Base-by-base conservation (phyloP, 1,140 invertebrate genomes). In the Thaumatotibia leucotreta region DNA sequence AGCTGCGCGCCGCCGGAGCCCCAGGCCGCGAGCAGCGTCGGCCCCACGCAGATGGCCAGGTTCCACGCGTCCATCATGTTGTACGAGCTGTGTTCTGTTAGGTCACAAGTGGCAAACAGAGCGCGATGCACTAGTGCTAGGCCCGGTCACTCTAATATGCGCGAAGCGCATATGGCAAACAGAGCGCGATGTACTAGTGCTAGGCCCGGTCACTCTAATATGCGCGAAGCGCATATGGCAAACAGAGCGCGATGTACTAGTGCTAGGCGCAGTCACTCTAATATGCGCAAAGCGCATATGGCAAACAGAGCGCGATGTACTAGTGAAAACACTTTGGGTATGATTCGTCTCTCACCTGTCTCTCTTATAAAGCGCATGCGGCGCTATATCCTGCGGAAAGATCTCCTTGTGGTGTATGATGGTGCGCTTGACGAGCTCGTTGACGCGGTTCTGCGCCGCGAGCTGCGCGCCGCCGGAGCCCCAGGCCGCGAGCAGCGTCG, bases 11-110 rank as follows among this genome's bases (percentile, higher is more conserved):
- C 97, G 83, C 97, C 97, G 81, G 98, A 97, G 75, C 98, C 97
- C 23, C 97, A 97, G 9, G 99, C 97, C n/a, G 97, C 97, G 67
- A 99, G 95, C 67, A 99, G 92, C 17, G 98, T 99, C 27, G 98
- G 98, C n/a, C 98, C 98, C 84, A 99, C 98, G 91, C 98, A 99
- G 80, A 99, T 98, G 23, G 98, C 98, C 69, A 99, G 92, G 92
- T 99, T 99, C 91, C 98, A 99, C 0, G 97, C 97, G 89, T 99
- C 98, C 98, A 99, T 99, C 97, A 99, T 98, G 86, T 98, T 99
- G 85, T 98, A 97, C 83, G 98, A 97, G 75, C 96, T 96, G 90
- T 97, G 97, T 89, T 98, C 97, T 1, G 97, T 96, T 68, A 99
- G 93, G 92, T n/a, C n/a, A n/a, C n/a, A n/a, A n/a, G n/a, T n/a